Conservation (phyloP, 2,113 vertebrate species). For the Ciconia boyciana region DNA sequence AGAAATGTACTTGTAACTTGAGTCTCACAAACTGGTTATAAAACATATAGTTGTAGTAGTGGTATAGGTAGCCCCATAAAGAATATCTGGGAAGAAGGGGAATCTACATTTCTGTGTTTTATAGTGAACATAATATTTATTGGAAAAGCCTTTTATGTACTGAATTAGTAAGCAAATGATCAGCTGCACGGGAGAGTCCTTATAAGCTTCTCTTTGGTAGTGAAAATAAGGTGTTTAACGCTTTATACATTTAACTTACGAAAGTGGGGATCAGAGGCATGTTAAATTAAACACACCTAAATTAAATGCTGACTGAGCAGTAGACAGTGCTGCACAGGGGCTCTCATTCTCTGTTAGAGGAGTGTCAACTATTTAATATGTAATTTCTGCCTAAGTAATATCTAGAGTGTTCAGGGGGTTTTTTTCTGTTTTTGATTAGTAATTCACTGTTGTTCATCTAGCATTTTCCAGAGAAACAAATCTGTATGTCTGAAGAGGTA, state of each 20-base stretch:
- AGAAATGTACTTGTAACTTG: not conserved
- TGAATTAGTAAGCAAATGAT: conserved; percentile 12
- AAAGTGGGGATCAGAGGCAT: conserved; percentile 4
- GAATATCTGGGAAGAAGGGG: not conserved
- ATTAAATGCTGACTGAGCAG: not conserved
- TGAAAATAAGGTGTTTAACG: not conserved
- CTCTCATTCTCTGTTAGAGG: not conserved
- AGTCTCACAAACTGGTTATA: not conserved
- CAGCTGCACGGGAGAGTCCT: not conserved
- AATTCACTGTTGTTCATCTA: not conserved
- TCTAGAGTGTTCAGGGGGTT: not conserved
- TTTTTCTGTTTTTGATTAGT: not conserved
- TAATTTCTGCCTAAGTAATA: not conserved
- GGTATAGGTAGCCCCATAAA: not conserved
- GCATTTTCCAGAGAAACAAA: not conserved
- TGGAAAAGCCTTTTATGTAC: not conserved
- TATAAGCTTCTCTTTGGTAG: not conserved
- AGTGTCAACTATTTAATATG: not conserved
- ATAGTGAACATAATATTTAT: not conserved
- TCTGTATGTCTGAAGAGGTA: not conserved
- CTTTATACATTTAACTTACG: not conserved
- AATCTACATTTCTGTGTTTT: not conserved
- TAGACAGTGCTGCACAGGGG: not conserved
- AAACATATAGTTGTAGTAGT: not conserved
- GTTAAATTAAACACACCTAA: not conserved